A percentile compares a stretch with the other conserved stretches of the same genome.
phyloP scores from a whole-genome alignment of 2,113 vertebrate genomes.

The Dunckerocampus dactyliophorus region DNA sequence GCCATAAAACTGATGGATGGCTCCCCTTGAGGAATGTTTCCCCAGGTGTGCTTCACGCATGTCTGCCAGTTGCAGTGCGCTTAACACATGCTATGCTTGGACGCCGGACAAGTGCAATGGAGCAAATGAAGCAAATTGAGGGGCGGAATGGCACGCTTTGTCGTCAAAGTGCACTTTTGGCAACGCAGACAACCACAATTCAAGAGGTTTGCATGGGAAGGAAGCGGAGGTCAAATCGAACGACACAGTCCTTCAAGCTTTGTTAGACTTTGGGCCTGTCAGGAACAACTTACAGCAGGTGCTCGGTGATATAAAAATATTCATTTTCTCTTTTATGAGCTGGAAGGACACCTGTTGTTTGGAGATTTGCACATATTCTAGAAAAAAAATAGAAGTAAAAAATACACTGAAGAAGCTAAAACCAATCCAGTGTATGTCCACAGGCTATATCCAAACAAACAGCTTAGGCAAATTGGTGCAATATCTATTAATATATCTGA shows the following conservation, averaged over 20 bases:
- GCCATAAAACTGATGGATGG: conserved; percentile 80
- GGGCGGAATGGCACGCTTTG: conserved; percentile 53
- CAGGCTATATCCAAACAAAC: no score
- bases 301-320: neutral
- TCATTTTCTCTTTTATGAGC: neutral
- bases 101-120: conserved; percentile 64
- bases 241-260: neutral
- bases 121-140: conserved; percentile 56
- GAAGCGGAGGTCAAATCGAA: conserved; percentile 9
- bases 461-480: no score
- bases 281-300: neutral
- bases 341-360: no score
- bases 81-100: conserved; percentile 68
- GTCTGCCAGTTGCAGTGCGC: conserved; percentile 42
- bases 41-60: conserved; percentile 70
- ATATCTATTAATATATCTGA: no score
- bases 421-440: no score
- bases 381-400: no score
- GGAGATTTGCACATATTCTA: no score
- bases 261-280: neutral
- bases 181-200: conserved; percentile 26
- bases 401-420: no score
- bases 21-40: conserved; percentile 77
- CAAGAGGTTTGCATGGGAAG: conserved; percentile 16
- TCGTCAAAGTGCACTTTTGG: conserved; percentile 49